A percentile compares a stretch with the other conserved stretches of the same genome.
Conservation (phyloP, 2,113 vertebrate species). For the Hemiprocne comata region DNA sequence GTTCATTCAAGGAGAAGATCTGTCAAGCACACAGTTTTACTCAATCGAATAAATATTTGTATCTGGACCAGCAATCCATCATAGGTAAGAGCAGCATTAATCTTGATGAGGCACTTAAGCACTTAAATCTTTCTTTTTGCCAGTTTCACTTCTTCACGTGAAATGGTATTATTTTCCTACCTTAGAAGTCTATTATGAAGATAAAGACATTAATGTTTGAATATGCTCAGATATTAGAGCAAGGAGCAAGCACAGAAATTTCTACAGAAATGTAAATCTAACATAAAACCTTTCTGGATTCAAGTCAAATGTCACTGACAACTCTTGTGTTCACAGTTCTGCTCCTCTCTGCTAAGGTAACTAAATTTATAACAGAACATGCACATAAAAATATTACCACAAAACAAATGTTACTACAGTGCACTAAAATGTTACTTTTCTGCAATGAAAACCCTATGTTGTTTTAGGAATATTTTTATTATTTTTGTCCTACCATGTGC, state of each 20-base stretch:
- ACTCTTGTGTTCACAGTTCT: background rate
- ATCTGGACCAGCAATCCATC: background rate
- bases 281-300: background rate
- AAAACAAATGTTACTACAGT: background rate
- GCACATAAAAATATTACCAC: background rate
- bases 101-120: background rate
- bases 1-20: background rate
- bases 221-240: background rate
- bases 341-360: background rate
- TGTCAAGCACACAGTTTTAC: background rate
- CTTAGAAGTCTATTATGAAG: background rate
- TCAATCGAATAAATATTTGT: background rate
- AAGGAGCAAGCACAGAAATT: rapidly evolving
- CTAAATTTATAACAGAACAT: background rate
- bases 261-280: background rate
- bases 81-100: background rate
- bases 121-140: background rate
- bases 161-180: background rate
- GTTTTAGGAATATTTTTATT: background rate
- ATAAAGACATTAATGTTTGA: background rate
- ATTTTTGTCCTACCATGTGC: background rate
- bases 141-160: background rate
- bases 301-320: background rate
- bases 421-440: background rate
- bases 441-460: background rate